Evolutionary conservation across 2,113 vertebrate species (phyloP), one percentile per base, ranked within the genome.

Genomic region (Nesogale talazaci): DNA sequence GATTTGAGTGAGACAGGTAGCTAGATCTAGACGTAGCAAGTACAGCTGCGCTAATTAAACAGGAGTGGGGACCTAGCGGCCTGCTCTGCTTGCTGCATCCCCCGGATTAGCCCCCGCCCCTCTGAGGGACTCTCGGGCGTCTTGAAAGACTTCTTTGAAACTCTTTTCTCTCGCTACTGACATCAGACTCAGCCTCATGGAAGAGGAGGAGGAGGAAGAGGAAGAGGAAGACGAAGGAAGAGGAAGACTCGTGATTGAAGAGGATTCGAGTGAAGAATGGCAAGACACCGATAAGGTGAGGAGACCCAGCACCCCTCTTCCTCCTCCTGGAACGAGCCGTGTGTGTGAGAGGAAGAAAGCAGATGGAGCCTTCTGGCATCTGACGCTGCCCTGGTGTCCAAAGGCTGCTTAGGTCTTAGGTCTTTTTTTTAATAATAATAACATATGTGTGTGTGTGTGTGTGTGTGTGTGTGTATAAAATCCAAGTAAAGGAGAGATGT

Each of bases 111-210:
- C 20, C 20, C 9, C 23, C 23, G 2, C 15, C 20, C 29, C 61
- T 38, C 59, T 25, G 84, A 22, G 56, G n/a, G 70, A 52, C 23
- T 65, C 34, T 84, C 69, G n/a, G 40, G 3, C 15, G 1, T 56
- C 22, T 15, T 75, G 40, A 74, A 70, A 78, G 8, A 67, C 16
- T n/a, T 52, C 52, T 75, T 82, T 84, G 75, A 61, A 76, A 89
- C 76, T 8, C 23, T 36, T 16, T 74, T 0, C 25, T n/a, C 27
- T 91, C 86, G 14, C 36, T 46, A 2, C 40, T n/a, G 31, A 52
- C 27, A 2, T 5, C 76, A 98, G 98, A 79, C 96, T 97, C 56
- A 95, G 94, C 52, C 94, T 97, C 40, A 95, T 97, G 97, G 97
- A 97, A 90, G 97, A 97, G 61, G 96, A 97, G 3, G 96, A 93